Evolutionary conservation across 2,113 vertebrate genomes (phyloP).

Genomic region (Perccottus glenii): DNA sequence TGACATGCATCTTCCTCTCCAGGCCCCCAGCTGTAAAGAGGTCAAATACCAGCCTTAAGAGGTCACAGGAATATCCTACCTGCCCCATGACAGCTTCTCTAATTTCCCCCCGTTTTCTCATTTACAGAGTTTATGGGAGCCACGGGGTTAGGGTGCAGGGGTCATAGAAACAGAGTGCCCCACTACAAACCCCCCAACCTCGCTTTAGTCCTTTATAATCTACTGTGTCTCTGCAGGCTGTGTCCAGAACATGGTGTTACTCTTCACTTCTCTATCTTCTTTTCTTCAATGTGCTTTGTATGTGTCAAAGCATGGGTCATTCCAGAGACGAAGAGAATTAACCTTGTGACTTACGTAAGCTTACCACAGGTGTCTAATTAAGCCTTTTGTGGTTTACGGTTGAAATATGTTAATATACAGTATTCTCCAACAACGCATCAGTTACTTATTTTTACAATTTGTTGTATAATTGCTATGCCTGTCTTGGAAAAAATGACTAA

Average conservation of each 20-base stretch:
- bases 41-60: constrained; percentile 64
- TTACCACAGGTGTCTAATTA: constrained; percentile 2
- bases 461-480: no score
- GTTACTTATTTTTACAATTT: no score
- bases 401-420: no score
- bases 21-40: constrained; percentile 38
- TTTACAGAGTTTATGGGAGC: constrained; percentile 53
- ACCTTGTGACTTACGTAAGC: constrained; percentile 26
- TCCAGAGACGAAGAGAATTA: constrained; percentile 32
- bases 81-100: constrained; percentile 54
- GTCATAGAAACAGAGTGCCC: constrained; percentile 48
- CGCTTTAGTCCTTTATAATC: constrained; percentile 25
- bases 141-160: constrained; percentile 26
- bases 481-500: no score
- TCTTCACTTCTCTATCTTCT: constrained; percentile 27
- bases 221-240: constrained; percentile 38
- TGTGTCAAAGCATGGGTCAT: constrained; percentile 35
- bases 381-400: neutral
- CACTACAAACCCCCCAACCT: neutral
- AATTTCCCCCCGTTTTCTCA: constrained; percentile 66
- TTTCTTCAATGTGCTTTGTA: neutral
- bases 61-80: constrained; percentile 62
- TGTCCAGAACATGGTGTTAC: constrained; percentile 31
- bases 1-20: constrained; percentile 30
- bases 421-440: no score